Evolutionary conservation across 2,888 invertebrate genomes (phyloP), one percentile per base, ranked within the genome.

Genomic region (Sialis fuliginosa): DNA sequence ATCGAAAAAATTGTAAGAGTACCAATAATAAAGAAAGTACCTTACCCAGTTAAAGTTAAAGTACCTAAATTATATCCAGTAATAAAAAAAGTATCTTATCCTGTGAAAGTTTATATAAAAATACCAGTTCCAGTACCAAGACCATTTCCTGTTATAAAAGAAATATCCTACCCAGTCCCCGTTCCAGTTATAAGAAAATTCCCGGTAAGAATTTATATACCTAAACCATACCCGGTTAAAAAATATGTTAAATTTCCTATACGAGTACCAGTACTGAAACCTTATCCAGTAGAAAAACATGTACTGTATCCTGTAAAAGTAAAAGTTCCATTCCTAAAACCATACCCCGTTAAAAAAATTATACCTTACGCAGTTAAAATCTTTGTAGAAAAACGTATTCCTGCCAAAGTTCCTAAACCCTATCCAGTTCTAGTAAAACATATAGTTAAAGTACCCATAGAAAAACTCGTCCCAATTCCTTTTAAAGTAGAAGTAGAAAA

Each of bases 1-100:
- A 84, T 85, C 48, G 80, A 81, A 57, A 80, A 76, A 54, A 77
- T 73, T 55, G 71, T 81, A 47, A 80, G 79, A 44, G 71, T 72
- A 55, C 81, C 82, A 2, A 79, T 78, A 8, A 75, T 75, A 54
- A 78, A 74, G 58, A 70, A 73, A 42, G 60, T 79, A n/a, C 78
- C 70, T 12, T 57, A 42, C 42, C 75, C 77, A 48, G 69, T 72
- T 10, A 73, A 77, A 58, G 79, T 81, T 37, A 74, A 68, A 49
- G 77, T 79, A 42, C 80, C 80, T 31, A 74, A 76, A 57, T 80
- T 81, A 50, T 80, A 80, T 67, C 80, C 81, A 4, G 65, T 64
- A 3, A 64, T 64, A 48, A 64, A 62, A 49, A 62, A 63, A 50
- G 59, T 64, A 9, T 63, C 60, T 1, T 72, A 71, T 57, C 81